These are phyloP conservation scores for Strongylocentrotus purpuratus DNA, from an alignment of 35 echinoderm and acorn worm genomes.

Conservation along the genomic window DNA sequence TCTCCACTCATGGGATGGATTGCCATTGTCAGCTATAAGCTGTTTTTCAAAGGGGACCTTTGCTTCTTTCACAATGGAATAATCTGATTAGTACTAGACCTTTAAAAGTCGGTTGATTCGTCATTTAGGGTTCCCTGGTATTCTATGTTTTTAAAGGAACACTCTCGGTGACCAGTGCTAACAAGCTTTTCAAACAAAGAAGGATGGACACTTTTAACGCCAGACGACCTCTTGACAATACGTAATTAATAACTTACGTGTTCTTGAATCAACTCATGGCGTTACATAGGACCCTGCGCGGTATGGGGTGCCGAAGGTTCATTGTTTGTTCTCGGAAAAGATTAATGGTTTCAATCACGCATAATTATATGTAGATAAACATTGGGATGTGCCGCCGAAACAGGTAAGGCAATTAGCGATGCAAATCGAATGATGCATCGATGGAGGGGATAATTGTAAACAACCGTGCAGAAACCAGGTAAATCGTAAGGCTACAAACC, in stretches of 20 bases:
- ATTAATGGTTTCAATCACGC: not conserved
- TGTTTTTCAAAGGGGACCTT: too few species aligned
- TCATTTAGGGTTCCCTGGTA: not conserved
- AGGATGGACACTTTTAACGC: conserved; percentile 37
- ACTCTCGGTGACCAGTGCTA: not conserved
- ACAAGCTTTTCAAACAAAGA: conserved; percentile 34
- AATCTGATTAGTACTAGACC: too few species aligned
- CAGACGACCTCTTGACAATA: not conserved
- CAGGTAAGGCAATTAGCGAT: not conserved
- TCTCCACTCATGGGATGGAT: too few species aligned
- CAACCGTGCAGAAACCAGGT: not conserved
- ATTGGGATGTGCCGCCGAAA: not conserved
- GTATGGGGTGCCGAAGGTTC: not conserved
- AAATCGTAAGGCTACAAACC: too few species aligned
- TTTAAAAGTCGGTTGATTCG: not conserved
- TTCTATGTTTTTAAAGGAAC: not conserved
- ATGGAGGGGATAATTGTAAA: not conserved
- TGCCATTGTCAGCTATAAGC: too few species aligned
- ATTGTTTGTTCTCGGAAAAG: not conserved
- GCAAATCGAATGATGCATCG: not conserved
- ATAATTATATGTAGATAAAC: not conserved
- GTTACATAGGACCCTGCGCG: not conserved
- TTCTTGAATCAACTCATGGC: not conserved
- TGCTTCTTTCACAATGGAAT: too few species aligned
- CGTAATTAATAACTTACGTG: not conserved